These are phyloP conservation scores for Amazona ochrocephala DNA, from an alignment of 2,797 vertebrate genomes.

Conservation along the genomic window DNA sequence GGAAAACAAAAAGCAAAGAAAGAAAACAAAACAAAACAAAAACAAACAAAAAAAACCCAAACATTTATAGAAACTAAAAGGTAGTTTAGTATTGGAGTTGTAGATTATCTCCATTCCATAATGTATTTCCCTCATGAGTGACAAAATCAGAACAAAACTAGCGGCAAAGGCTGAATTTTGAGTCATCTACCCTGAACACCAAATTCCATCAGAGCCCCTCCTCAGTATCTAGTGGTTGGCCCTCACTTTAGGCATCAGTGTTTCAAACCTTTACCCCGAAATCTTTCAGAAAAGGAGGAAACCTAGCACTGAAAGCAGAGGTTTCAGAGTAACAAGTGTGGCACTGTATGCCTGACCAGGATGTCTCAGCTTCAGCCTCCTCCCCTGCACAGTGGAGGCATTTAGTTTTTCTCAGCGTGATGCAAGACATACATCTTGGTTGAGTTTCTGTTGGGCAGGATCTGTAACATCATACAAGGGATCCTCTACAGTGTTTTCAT, in stretches of 20 bases:
- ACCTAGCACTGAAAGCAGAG: not conserved
- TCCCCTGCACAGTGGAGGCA: not conserved
- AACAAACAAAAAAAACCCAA: not conserved
- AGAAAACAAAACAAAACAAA: not conserved
- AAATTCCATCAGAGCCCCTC: not conserved
- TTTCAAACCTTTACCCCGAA: not conserved
- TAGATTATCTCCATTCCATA: not conserved
- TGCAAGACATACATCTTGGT: not conserved
- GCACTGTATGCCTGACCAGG: rapidly evolving
- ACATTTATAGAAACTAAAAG: not conserved
- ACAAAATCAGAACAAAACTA: not conserved
- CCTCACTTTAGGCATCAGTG: not conserved
- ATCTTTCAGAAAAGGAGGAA: not conserved
- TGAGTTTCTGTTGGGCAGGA: not conserved
- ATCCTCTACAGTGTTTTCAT: not conserved
- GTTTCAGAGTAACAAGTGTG: not conserved
- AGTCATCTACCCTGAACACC: not conserved
- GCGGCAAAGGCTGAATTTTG: not conserved
- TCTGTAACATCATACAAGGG: not conserved
- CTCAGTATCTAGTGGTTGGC: not conserved
- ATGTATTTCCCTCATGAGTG: not conserved
- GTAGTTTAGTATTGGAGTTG: not conserved
- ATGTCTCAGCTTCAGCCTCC: not conserved
- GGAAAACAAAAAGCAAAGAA: not conserved
- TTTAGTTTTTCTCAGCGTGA: not conserved